phyloP scores from a whole-genome alignment of 2,113 vertebrate genomes.

The Pangasianodon hypophthalmus region DNA sequence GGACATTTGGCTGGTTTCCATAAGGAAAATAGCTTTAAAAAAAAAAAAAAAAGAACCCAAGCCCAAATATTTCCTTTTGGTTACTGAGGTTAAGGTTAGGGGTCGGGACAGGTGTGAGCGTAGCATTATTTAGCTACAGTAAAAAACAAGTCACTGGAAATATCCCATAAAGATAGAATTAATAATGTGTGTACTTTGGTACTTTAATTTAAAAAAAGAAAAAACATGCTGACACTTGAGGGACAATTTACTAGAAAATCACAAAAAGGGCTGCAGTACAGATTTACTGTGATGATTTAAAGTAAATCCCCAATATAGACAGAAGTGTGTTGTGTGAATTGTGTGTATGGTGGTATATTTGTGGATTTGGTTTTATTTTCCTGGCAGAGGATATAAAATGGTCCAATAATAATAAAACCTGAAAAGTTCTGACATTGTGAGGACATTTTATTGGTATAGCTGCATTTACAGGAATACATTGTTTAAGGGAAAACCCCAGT shows the following conservation, averaged over 20 bases:
- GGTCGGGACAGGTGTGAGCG: not conserved
- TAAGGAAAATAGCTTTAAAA: not conserved
- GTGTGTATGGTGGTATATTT: not conserved
- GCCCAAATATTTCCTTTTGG: not conserved
- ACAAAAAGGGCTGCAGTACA: not conserved
- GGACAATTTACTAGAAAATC: not conserved
- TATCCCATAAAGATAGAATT: not conserved
- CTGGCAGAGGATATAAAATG: not conserved
- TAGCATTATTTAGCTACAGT: not conserved
- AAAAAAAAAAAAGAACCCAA: not conserved
- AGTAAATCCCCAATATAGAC: not conserved
- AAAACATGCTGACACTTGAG: not conserved
- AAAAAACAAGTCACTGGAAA: not conserved
- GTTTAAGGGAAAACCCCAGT: slow-evolving; percentile 25
- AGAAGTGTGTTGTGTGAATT: slow-evolving; percentile 2
- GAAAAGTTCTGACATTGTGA: slow-evolving; percentile 1
- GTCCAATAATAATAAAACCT: slow-evolving; percentile 5
- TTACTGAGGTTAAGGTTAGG: not conserved
- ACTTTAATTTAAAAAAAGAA: not conserved
- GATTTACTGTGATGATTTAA: not conserved
- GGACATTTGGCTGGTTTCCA: not conserved
- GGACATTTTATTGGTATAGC: not conserved
- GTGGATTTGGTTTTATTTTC: slow-evolving; percentile 9
- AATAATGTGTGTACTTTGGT: not conserved
- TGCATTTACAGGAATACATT: slow-evolving; percentile 10